phyloP scores from a whole-genome alignment of 2,888 invertebrate genomes.

The Orthonevra nobilis region DNA sequence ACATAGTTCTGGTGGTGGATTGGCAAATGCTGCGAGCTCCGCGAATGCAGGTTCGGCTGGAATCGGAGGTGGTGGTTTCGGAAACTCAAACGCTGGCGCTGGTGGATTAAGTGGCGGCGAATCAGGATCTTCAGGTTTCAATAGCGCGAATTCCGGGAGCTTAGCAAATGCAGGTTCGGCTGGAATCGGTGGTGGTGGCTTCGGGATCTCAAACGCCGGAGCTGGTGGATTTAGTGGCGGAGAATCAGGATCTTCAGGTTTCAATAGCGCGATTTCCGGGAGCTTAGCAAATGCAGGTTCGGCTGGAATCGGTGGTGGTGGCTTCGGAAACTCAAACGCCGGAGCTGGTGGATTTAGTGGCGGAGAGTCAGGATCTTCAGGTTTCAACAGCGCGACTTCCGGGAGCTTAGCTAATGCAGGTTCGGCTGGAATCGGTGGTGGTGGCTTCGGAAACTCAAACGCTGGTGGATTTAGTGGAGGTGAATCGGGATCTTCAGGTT shows the following conservation, averaged over 20 bases:
- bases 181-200: conserved; percentile 33
- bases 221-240: conserved; percentile 33
- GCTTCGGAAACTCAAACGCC: conserved; percentile 27
- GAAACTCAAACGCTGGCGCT: conserved; percentile 24
- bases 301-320: conserved; percentile 38
- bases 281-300: conserved; percentile 25
- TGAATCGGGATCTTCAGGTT: no score
- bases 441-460: no score
- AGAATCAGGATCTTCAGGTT: no score
- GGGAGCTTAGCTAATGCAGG: no score
- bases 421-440: no score
- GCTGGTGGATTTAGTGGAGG: no score
- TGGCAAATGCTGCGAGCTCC: conserved; percentile 26
- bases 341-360: conserved; percentile 37
- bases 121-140: no score
- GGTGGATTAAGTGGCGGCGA: conserved; percentile 35
- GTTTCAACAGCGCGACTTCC: no score
- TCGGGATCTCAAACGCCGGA: conserved; percentile 29
- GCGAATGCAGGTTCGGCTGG: conserved; percentile 31
- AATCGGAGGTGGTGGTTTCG: conserved; percentile 31
- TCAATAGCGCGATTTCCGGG: conserved; percentile 24
- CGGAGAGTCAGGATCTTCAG: no score
- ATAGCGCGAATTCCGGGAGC: conserved; percentile 30
- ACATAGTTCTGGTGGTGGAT: conserved; percentile 4
- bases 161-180: conserved; percentile 24